Evolutionary conservation across 2,113 vertebrate genomes (phyloP).

Genomic region (Pluvialis apricaria): DNA sequence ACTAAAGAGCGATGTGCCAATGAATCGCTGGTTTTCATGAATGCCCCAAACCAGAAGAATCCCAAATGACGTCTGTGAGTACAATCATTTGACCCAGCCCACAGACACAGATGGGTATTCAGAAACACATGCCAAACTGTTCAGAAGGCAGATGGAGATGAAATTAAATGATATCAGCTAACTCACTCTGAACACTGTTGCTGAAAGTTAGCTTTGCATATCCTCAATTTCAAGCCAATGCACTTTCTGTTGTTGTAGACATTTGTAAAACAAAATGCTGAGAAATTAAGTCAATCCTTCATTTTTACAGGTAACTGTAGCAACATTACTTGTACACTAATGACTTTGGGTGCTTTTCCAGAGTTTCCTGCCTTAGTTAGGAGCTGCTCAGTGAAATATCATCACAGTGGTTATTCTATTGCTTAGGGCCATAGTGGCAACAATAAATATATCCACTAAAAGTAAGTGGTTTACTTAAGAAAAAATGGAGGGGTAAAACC

Average conservation of each 20-base stretch:
- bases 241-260: neutral
- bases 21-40: slow-evolving; percentile 27
- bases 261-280: neutral
- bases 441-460: neutral
- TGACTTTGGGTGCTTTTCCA: neutral
- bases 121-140: slow-evolving; percentile 29
- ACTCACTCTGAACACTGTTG: neutral
- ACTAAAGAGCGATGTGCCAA: slow-evolving; percentile 20
- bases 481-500: neutral
- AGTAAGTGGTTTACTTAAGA: neutral
- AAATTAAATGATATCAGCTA: slow-evolving; percentile 47
- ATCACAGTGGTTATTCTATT: neutral
- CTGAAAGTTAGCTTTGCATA: neutral
- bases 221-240: neutral
- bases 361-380: neutral
- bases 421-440: neutral
- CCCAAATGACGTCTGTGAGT: slow-evolving; percentile 36
- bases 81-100: slow-evolving; percentile 57
- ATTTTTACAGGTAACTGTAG: neutral
- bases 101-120: slow-evolving; percentile 55
- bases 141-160: slow-evolving; percentile 60
- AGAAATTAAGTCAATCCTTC: neutral
- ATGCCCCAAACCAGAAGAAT: slow-evolving; percentile 40
- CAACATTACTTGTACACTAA: neutral
- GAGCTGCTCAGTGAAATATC: neutral